A percentile compares a stretch with the other conserved stretches of the same genome.
These are phyloP conservation scores for Microtus oregoni DNA, from an alignment of 2,113 vertebrate species.

Conservation along the genomic window DNA sequence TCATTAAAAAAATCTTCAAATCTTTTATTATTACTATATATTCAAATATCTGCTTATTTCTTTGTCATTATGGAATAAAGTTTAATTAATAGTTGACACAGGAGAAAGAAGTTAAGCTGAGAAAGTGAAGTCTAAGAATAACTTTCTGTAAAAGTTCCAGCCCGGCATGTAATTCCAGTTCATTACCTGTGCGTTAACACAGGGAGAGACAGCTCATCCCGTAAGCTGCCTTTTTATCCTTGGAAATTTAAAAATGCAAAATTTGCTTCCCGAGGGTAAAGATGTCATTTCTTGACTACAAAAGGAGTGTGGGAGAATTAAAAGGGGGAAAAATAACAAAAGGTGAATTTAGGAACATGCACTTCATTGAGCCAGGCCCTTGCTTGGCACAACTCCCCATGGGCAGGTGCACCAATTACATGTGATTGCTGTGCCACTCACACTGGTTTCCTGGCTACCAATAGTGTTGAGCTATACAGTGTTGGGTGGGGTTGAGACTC, in stretches of 20 bases:
- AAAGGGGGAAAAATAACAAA: conserved; percentile 61
- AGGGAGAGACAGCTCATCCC: conserved; percentile 58
- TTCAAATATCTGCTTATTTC: conserved; percentile 59
- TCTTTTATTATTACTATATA: conserved; percentile 17
- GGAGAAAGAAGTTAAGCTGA: conserved; percentile 13
- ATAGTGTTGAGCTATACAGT: not conserved
- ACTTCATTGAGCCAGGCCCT: not conserved
- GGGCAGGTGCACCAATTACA: not conserved
- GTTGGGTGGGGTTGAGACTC: not conserved
- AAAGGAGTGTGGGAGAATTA: conserved; percentile 58
- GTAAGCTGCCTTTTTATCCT: conserved; percentile 70
- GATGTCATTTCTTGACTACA: conserved; percentile 56
- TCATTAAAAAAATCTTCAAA: conserved; percentile 33
- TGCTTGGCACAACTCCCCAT: not conserved
- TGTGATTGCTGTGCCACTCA: fast-evolving
- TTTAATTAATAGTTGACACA: conserved; percentile 69
- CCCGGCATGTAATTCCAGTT: conserved; percentile 70
- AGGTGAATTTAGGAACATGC: conserved; percentile 40
- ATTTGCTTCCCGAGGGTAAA: conserved; percentile 54
- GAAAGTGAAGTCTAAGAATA: conserved; percentile 45
- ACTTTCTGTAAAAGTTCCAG: conserved; percentile 56
- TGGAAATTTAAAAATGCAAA: conserved; percentile 79
- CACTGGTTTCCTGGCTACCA: not conserved
- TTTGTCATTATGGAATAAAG: conserved; percentile 64
- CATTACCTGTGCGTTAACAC: conserved; percentile 72